Conservation (phyloP, 37 sponge, comb jelly and placozoan species). For the Lycopodina hypogea region DNA sequence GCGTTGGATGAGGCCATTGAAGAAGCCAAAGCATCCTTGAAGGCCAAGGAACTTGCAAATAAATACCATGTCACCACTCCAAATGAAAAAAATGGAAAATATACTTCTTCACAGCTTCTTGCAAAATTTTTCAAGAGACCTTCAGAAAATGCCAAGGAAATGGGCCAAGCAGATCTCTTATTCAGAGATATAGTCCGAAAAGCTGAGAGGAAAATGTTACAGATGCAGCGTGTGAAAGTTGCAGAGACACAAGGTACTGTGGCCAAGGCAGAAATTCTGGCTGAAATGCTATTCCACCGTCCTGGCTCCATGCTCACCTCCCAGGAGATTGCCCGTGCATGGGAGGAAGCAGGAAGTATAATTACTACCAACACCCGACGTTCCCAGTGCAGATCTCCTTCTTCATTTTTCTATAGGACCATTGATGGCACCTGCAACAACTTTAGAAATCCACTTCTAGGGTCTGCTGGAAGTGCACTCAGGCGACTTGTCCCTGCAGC, state of each 20-base stretch:
- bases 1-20: slow-evolving; percentile 5
- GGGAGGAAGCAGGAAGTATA: slow-evolving; percentile 25
- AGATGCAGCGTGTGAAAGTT: neutral
- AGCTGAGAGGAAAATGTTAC: slow-evolving; percentile 45
- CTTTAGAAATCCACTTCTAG: slow-evolving; percentile 49
- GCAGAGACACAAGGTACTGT: slow-evolving; percentile 1
- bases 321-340: slow-evolving; percentile 36
- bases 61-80: neutral
- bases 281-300: slow-evolving; percentile 45
- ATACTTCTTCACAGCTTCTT: slow-evolving; percentile 9
- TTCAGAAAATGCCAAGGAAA: slow-evolving; percentile 31
- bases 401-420: slow-evolving; percentile 20
- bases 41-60: neutral
- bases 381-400: slow-evolving; percentile 8
- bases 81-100: slow-evolving; percentile 7
- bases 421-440: slow-evolving; percentile 91
- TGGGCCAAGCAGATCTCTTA: slow-evolving; percentile 25
- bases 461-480: slow-evolving; percentile 61
- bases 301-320: slow-evolving; percentile 53
- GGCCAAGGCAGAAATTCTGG: slow-evolving; percentile 45
- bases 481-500: slow-evolving; percentile 49
- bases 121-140: slow-evolving; percentile 42
- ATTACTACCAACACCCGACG: slow-evolving; percentile 1
- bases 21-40: slow-evolving; percentile 15
- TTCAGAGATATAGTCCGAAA: slow-evolving; percentile 45